Base-by-base conservation (phyloP, 1,140 invertebrate species). In the Anastatus disparis region DNA sequence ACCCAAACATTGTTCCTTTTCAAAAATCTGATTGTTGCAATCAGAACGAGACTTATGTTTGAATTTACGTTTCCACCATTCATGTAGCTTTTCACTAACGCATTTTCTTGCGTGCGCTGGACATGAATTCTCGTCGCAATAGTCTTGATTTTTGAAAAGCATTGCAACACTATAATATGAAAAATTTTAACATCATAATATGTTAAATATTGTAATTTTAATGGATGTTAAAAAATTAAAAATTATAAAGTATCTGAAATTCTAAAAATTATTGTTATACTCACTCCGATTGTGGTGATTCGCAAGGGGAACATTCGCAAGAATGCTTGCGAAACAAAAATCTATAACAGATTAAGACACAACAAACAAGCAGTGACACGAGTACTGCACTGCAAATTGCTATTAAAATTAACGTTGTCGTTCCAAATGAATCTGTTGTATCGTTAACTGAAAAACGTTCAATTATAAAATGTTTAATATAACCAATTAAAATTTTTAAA, bases 131-230 rank as follows among this genome's bases (percentile, higher is more conserved):
- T 35, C 75, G 10, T 77, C 75, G n/a, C 76, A 77, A 27, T 75
- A 83, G 8, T 81, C 75, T 2, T 40, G 52, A 55, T 81, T 82
- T 26, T 77, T 61, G 29, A 81, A 82, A 10, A 82, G 59, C 42
- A 76, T 71, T 17, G 72, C 72, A 13, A 78, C 72, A 4, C 80
- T 82, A 22, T 31, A 71, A 46, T 29, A 29, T 38, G 22, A n/a
- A n/a, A n/a, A n/a, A n/a, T n/a, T n/a, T n/a, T 44, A 48, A 27
- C 29, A 13, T 0, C n/a, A 55, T 56, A 38, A 20, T 38, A 56
- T 52, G 24, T 52, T 27, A 1, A 42, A 35, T 8, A 27, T 55
- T 50, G 29, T 20, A 44, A 31, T 4, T 52, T 24, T 52, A 52
- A 22, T 12, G 7, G 52, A 15, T 55, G 3, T 29, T n/a, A 27